Conservation (phyloP, 2,113 vertebrate species). For the Monopterus albus region DNA sequence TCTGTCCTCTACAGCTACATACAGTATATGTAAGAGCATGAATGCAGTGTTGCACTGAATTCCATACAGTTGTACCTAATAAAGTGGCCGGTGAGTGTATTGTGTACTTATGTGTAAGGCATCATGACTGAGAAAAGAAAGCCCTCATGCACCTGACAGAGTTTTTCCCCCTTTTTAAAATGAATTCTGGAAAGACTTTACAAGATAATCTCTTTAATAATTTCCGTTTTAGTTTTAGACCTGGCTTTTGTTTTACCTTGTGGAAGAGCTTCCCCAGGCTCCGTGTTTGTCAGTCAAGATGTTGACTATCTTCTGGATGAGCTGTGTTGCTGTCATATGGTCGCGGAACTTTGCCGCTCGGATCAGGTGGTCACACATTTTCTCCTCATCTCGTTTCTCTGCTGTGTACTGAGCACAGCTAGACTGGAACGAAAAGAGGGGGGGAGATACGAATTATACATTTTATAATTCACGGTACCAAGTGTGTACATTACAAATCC, state of each 20-base stretch:
- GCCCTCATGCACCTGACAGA: too few species aligned
- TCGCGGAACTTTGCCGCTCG: slow-evolving; percentile 95
- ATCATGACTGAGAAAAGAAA: not conserved
- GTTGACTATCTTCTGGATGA: slow-evolving; percentile 97
- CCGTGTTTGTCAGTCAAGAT: slow-evolving; percentile 97
- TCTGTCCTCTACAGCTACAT: too few species aligned
- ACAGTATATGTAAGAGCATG: too few species aligned
- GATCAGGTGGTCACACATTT: slow-evolving; percentile 98
- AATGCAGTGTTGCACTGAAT: too few species aligned
- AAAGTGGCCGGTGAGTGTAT: too few species aligned
- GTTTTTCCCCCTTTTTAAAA: not conserved
- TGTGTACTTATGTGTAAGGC: not conserved
- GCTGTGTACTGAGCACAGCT: slow-evolving; percentile 94
- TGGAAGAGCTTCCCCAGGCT: slow-evolving; percentile 91
- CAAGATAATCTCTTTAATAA: not conserved
- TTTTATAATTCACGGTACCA: not conserved
- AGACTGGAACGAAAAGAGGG: slow-evolving; percentile 81
- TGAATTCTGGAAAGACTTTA: not conserved
- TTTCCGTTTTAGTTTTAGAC: not conserved
- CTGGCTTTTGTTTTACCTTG: slow-evolving; percentile 83
- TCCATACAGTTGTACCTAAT: too few species aligned
- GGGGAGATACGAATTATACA: not conserved
- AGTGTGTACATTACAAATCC: not conserved
- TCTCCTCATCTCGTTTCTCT: slow-evolving; percentile 97
- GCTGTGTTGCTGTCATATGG: slow-evolving; percentile 94